phyloP scores from a whole-genome alignment of 2,797 vertebrate species.

The Eurystomus glaucurus region DNA sequence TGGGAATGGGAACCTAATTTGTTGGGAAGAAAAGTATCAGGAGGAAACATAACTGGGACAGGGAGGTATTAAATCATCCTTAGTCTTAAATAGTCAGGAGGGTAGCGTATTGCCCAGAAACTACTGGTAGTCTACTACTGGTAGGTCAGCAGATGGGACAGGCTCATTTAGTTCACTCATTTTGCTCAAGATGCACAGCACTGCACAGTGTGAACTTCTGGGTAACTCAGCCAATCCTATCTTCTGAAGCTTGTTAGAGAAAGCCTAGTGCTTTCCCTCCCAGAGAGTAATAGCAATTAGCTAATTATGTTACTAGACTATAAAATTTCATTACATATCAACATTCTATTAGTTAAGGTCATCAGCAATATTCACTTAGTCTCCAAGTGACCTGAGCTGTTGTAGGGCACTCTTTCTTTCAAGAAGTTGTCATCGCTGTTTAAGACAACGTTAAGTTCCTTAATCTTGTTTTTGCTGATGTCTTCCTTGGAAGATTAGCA shows the following conservation, averaged over 20 bases:
- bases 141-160: background rate
- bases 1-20: background rate
- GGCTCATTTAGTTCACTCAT: background rate
- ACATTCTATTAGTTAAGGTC: background rate
- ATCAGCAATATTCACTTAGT: background rate
- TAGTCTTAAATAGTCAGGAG: background rate
- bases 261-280: background rate
- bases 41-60: background rate
- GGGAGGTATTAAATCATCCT: background rate
- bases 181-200: background rate
- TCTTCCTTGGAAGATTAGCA: background rate
- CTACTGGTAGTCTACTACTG: background rate
- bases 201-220: background rate
- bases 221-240: background rate
- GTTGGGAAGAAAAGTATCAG: background rate
- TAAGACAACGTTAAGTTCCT: background rate
- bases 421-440: background rate
- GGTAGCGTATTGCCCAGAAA: background rate
- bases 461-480: background rate
- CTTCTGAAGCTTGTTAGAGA: background rate
- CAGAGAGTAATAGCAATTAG: background rate
- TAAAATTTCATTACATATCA: background rate
- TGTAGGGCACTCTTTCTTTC: background rate
- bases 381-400: background rate
- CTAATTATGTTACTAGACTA: background rate